Percentiles rank a stretch among this genome's conserved stretches.
Evolutionary conservation across 2,888 invertebrate genomes (phyloP).

Genomic region (Spicauda simplicius): DNA sequence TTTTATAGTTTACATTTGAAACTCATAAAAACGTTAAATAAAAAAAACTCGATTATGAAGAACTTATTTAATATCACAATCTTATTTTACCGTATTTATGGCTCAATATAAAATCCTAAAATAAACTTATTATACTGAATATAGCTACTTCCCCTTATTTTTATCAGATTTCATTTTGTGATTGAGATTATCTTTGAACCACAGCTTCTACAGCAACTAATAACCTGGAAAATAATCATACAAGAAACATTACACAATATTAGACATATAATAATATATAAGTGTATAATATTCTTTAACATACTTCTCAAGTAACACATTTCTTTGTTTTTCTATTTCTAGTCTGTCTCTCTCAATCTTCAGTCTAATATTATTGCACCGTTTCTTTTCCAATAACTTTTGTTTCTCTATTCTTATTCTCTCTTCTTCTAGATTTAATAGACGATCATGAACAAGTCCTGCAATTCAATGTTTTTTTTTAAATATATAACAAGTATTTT

Average conservation of each 20-base stretch:
- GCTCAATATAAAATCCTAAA: constrained; percentile 14
- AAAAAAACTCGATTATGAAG: not conserved
- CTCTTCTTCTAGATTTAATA: constrained; percentile 64
- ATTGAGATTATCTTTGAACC: constrained; percentile 45
- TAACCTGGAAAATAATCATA: constrained; percentile 48
- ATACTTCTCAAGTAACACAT: constrained; percentile 64
- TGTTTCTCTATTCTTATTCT: constrained; percentile 66
- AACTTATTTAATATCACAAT: constrained; percentile 36
- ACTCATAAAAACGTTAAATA: not conserved
- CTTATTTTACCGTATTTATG: constrained; percentile 2
- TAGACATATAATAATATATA: not conserved
- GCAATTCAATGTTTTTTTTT: constrained; percentile 15
- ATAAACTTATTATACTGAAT: not conserved
- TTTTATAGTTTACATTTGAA: too few species aligned
- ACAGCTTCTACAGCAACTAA: constrained; percentile 62
- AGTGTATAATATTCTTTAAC: constrained; percentile 27
- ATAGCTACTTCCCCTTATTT: too few species aligned
- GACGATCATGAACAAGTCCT: constrained; percentile 64
- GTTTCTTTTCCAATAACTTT: constrained; percentile 64
- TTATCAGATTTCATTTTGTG: not conserved
- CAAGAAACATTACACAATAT: not conserved
- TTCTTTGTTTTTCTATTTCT: constrained; percentile 65
- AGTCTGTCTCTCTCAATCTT: constrained; percentile 66
- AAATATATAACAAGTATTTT: too few species aligned
- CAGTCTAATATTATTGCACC: constrained; percentile 65